Evolutionary conservation across 2,888 invertebrate genomes (phyloP), one percentile per base, ranked within the genome.

Genomic region (Dryobotodes eremita): DNA sequence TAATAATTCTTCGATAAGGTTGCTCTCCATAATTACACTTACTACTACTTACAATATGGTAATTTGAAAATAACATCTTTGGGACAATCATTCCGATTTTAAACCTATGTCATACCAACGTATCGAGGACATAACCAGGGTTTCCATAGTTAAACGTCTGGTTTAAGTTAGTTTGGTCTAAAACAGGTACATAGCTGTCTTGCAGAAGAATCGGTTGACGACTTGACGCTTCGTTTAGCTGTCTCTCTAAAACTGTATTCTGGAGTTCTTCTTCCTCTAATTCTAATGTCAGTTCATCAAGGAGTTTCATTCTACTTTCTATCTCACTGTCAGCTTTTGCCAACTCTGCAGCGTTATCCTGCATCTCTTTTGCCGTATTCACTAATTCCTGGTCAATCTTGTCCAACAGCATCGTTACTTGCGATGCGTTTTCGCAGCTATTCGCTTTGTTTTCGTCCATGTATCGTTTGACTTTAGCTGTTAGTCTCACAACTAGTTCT

Each of bases 401-500:
- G 75, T 96, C 95, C 10, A 97, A 92, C 1, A 97, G 92, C 92
- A 95, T 96, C 7, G 94, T 92, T 0, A 97, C 96, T 93, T 97
- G 96, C 0, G 96, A 91, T 36, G 94, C 96, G 76, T 96, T 97
- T 84, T 96, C 96, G 88, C 97, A 97, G 71, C 96, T 96, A 61
- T 96, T 95, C 0, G 94, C 97, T 86, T 95, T 96, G 71, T 97
- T 96, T 86, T 97, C 97, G 69, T 97, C 97, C 89, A 96, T 95
- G 88, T 97, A 97, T 82, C 97, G 95, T 87, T 97, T 97, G 10
- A 98, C 97, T 93, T 98, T 98, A 6, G 97, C 97, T 55, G 97
- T 97, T 61, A 98, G 92, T 87, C 98, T 96, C 7, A 98, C 97
- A 5, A 98, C 96, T 77, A 97, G 94, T 92, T 98, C 98, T 91